These are phyloP conservation scores for Hyles vespertilio DNA, from an alignment of 1,140 invertebrate species.

Conservation along the genomic window DNA sequence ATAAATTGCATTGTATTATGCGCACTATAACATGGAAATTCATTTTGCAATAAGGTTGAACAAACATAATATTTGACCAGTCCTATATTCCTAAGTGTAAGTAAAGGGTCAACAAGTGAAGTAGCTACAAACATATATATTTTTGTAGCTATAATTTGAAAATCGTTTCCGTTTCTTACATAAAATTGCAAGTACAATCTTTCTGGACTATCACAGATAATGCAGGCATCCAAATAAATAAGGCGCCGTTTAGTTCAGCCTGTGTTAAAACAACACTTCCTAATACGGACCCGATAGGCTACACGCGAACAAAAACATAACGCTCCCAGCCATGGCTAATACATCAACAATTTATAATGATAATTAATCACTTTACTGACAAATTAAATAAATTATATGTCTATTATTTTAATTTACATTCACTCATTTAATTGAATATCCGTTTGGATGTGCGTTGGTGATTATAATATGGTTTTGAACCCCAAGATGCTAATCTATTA, in stretches of 20 bases:
- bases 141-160: no score
- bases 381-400: slow-evolving; percentile 6
- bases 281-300: not conserved
- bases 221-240: not conserved
- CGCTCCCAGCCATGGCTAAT: no score
- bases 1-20: no score
- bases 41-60: no score
- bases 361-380: not conserved
- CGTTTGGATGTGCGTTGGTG: slow-evolving; percentile 1
- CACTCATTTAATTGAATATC: slow-evolving; percentile 9
- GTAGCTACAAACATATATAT: no score
- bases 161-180: no score
- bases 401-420: slow-evolving; percentile 8
- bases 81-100: no score
- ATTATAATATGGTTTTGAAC: not conserved
- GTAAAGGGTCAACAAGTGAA: no score
- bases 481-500: slow-evolving; percentile 1
- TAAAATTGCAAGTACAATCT: no score
- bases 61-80: no score
- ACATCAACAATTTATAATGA: not conserved
- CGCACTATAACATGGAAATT: no score
- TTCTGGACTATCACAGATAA: no score
- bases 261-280: not conserved
- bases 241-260: not conserved
- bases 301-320: slow-evolving; percentile 4